Percentiles rank a stretch among this genome's conserved stretches.
Evolutionary conservation across 2,113 vertebrate species (phyloP).

Genomic region (Clupea harengus): DNA sequence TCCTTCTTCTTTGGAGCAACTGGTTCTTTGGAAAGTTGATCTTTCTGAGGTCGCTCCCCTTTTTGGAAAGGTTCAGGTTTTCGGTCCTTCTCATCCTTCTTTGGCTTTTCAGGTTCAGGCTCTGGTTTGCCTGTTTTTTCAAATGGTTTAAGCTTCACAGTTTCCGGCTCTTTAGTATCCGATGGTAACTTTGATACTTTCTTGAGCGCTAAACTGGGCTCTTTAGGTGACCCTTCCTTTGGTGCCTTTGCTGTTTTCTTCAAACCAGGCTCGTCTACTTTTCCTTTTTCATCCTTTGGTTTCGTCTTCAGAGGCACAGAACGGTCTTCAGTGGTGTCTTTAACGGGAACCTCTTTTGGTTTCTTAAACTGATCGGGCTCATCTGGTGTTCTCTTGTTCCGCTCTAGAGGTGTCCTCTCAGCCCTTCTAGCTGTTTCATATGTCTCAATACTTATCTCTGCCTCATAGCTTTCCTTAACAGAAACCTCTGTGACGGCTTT

Average conservation of each 20-base stretch:
- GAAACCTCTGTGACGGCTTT: conserved; percentile 63
- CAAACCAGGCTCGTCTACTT: conserved; percentile 40
- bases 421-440: conserved; percentile 50
- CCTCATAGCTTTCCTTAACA: conserved; percentile 46
- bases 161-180: conserved; percentile 64
- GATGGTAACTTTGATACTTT: conserved; percentile 66
- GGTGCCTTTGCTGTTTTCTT: conserved; percentile 57
- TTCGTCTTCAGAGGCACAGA: conserved; percentile 51
- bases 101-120: conserved; percentile 59
- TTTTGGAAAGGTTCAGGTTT: conserved; percentile 58
- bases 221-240: conserved; percentile 54
- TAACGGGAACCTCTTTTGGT: conserved; percentile 18
- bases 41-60: conserved; percentile 45
- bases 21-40: conserved; percentile 50
- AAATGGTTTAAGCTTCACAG: conserved; percentile 71
- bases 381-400: conserved; percentile 53
- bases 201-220: conserved; percentile 52
- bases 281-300: conserved; percentile 57
- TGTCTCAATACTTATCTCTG: conserved; percentile 45
- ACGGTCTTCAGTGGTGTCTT: conserved; percentile 45
- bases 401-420: conserved; percentile 53
- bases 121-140: conserved; percentile 60
- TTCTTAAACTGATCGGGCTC: conserved; percentile 1
- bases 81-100: conserved; percentile 71
- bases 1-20: conserved; percentile 56